These are phyloP conservation scores for Troilus luridus DNA, from an alignment of 2,888 invertebrate species.

Conservation along the genomic window DNA sequence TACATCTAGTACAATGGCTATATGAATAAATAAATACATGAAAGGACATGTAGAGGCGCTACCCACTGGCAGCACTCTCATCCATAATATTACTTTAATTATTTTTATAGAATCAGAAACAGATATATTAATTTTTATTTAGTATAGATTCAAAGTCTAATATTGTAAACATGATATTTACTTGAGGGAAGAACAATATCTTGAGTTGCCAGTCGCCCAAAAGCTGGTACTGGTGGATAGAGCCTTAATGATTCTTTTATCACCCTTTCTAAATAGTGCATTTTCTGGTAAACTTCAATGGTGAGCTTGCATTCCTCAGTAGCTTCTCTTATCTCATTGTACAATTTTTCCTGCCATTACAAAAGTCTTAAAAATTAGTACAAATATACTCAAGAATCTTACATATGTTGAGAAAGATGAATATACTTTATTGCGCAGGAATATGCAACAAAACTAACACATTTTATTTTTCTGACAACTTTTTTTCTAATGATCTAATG, in stretches of 20 bases:
- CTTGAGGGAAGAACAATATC: constrained; percentile 35
- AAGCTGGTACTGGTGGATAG: constrained; percentile 43
- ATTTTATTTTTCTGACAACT: too few relatives aligned
- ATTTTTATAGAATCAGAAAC: too few relatives aligned
- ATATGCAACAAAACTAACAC: too few relatives aligned
- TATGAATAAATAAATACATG: too few relatives aligned
- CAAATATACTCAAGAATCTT: not conserved
- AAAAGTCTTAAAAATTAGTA: not conserved
- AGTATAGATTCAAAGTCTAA: not conserved
- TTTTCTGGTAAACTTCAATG: constrained; percentile 66
- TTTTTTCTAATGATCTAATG: too few relatives aligned
- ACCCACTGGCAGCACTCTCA: too few relatives aligned
- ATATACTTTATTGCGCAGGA: not conserved
- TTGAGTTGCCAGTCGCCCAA: constrained; percentile 12
- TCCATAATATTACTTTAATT: too few relatives aligned
- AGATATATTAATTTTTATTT: not conserved
- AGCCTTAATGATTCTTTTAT: constrained; percentile 51
- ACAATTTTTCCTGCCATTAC: constrained; percentile 15
- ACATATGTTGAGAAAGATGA: not conserved
- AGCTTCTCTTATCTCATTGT: constrained; percentile 66
- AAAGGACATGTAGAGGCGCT: too few relatives aligned
- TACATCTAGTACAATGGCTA: too few relatives aligned
- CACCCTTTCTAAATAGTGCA: constrained; percentile 49
- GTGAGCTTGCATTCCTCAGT: constrained; percentile 65
- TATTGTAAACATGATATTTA: not conserved